A percentile compares a stretch with the other conserved stretches of the same genome.
Evolutionary conservation across 2,888 invertebrate genomes (phyloP).

Genomic region (Perdita meconis): DNA sequence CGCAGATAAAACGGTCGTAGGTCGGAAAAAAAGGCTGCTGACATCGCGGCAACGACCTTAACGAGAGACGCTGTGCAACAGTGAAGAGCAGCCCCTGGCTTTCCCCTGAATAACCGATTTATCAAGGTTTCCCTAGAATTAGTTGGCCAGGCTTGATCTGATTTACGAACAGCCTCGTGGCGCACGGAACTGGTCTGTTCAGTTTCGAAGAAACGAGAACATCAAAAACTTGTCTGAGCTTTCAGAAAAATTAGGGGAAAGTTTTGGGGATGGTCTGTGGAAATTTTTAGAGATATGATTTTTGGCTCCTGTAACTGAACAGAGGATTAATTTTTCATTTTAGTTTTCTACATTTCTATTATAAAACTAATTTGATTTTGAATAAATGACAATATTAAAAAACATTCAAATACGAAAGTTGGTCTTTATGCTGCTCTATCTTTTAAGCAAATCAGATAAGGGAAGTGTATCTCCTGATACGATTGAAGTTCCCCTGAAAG

Average conservation of each 20-base stretch:
- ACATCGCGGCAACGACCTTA: conserved; percentile 40
- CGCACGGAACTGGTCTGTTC: not conserved
- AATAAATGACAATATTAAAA: no score
- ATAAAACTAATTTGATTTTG: no score
- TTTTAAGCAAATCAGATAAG: no score
- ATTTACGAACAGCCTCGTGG: not conserved
- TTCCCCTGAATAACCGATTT: not conserved
- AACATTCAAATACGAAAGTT: no score
- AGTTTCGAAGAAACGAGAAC: conserved; percentile 11
- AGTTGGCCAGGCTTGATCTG: not conserved
- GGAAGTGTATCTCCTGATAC: no score
- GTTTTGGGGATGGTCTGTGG: not conserved
- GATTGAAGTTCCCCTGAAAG: no score
- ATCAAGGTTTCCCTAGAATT: not conserved
- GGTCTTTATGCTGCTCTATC: no score
- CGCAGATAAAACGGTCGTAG: conserved; percentile 52
- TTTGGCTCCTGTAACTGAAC: no score
- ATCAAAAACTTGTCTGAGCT: not conserved
- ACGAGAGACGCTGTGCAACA: conserved; percentile 28
- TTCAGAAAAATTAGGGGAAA: no score
- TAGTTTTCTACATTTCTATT: no score
- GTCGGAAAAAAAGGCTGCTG: conserved; percentile 37
- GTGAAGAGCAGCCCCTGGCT: conserved; percentile 7
- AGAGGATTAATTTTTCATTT: no score
- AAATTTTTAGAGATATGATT: not conserved